phyloP scores from a whole-genome alignment of 2,797 vertebrate genomes.

The Scomberomorus guttatus region DNA sequence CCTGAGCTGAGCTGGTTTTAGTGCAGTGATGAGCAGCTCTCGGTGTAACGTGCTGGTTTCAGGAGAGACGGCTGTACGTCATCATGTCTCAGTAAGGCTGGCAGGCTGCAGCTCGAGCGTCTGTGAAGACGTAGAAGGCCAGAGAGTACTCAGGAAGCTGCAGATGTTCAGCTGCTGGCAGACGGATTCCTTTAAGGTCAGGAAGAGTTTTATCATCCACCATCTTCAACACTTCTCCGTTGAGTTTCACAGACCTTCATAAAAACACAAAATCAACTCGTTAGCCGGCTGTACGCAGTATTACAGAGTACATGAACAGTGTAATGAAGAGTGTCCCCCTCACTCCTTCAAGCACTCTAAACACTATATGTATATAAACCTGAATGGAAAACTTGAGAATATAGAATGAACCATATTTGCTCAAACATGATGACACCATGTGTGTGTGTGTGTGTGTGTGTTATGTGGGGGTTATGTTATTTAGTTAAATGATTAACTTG shows the following conservation, averaged over 20 bases:
- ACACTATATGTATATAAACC: too few relatives aligned
- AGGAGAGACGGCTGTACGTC: background rate
- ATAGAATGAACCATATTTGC: too few relatives aligned
- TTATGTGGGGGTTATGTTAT: too few relatives aligned
- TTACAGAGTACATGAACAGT: too few relatives aligned
- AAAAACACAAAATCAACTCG: background rate
- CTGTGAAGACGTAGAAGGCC: conserved; percentile 90
- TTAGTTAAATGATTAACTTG: too few relatives aligned
- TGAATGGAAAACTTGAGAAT: too few relatives aligned
- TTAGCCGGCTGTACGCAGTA: background rate
- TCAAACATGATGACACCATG: too few relatives aligned
- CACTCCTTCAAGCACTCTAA: too few relatives aligned
- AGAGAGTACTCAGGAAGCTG: conserved; percentile 91
- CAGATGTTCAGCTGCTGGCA: conserved; percentile 80
- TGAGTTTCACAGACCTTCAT: conserved; percentile 89
- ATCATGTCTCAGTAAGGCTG: background rate
- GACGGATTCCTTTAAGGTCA: conserved; percentile 76
- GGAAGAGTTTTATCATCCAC: conserved; percentile 90
- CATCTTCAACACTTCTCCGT: conserved; percentile 89
- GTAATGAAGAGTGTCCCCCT: too few relatives aligned
- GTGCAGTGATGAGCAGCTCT: conserved; percentile 8
- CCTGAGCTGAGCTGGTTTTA: background rate
- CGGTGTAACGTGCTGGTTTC: background rate
- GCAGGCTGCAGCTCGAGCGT: conserved; percentile 86
- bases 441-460: too few relatives aligned